Evolutionary conservation across 2,797 vertebrate species (phyloP), one percentile per base, ranked within the genome.

Genomic region (Gymnodraco acuticeps): DNA sequence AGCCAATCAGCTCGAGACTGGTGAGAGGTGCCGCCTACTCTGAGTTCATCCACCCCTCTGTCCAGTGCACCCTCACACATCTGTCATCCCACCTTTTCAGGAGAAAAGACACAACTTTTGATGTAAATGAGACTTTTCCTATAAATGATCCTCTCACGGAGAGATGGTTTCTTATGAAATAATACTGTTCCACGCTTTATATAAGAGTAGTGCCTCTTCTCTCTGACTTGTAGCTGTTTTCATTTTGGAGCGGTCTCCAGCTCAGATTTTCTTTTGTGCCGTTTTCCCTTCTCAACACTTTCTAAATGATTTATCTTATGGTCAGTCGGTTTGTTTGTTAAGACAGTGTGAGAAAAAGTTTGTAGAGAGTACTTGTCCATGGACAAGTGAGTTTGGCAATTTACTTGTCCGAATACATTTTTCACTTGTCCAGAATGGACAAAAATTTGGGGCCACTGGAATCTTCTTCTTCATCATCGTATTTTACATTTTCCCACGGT

Each of bases 1-100:
- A 93, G 92, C 89, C 93, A 91, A 91, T 89, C 90, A 93, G 94
- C 91, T 93, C 91, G 91, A 95, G 94, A 94, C 92, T 94, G 95
- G 95, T 95, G 94, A 95, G 94, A 93, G 94, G 91, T 88, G 81
- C 89, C 87, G 90, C 84, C 92, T 87, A 73, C 75, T 90, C 81
- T 85, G 79, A 77, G 58, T 83, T 73, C 78, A 68, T 87, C 69
- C 69, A 78, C 71, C 71, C 68, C 60, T 89, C 85, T 88, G 62
- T 88, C 46, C 54, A 48, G 54, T 81, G 68, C 54, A 75, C 64
- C 41, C 60, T 41, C 5, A 5, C 45, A 1, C 10, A 52, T 43
- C 64, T 54, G 20, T 15, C 60, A 78, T 73, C 47, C 45, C 51
- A 75, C 75, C 27, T 31, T 69, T 63, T 64, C 5, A 65, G 52